Evolutionary conservation across 2,797 vertebrate species (phyloP), one percentile per base, ranked within the genome.

Genomic region (Myotis pilosus): DNA sequence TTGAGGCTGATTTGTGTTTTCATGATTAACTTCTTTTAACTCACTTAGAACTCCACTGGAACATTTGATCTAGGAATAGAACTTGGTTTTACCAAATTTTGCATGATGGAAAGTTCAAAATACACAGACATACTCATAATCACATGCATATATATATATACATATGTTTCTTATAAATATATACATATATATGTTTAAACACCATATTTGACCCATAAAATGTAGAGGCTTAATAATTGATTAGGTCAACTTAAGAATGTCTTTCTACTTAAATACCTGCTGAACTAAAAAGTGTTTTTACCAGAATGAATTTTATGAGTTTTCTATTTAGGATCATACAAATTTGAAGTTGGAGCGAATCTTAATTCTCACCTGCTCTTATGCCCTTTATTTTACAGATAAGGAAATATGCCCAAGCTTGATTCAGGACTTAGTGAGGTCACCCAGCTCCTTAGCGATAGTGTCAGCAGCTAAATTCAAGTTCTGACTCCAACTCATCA

Each of bases 1-100:
- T 98, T 97, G 96, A 87, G 62, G 72, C 4, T 95, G 33, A 92
- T 82, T 72, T 74, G 86, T 66, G 53, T 90, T 97, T 97, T 97
- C 93, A 47, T 76, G 71, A 95, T 92, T 74, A 96, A 94, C 49
- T 84, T 87, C n/a, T 87, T 85, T 92, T 87, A 80, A 89, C 66
- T 74, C 28, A 95, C 89, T 96, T 76, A 69, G 69, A 95, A 57
- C 60, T 90, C 44, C 68, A 22, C 62, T 93, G 44, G 16, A 92
- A 96, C n/a, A 94, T 72, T 92, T 87, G 64, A 81, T 94, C 62
- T 87, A 76, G 28, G n/a, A 89, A 69, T 51, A 86, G 84, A 95
- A 30, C 20, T 87, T 92, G 28, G 10, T n/a, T 94, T 87, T 71
- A 86, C 44, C 9, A 80, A 78, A 71, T 76, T 88, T 92, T 94